phyloP scores from a whole-genome alignment of 1,140 invertebrate genomes.

The Hydropsyche tenuis region DNA sequence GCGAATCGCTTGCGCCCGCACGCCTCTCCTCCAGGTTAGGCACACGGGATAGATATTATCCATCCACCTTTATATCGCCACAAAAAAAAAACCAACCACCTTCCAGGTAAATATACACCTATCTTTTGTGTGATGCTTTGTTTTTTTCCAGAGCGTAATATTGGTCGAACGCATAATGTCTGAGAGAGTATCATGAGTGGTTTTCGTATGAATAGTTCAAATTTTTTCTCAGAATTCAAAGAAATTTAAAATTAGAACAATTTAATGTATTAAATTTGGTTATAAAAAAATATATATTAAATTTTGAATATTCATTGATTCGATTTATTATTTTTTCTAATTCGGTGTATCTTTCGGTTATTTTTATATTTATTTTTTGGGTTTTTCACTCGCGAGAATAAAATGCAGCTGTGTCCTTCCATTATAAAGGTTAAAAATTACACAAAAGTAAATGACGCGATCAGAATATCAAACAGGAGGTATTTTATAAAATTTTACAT shows the following conservation, averaged over 20 bases:
- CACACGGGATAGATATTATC: conserved; percentile 43
- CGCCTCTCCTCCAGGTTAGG: conserved; percentile 39
- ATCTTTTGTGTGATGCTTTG: conserved; percentile 1
- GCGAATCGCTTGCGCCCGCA: conserved; percentile 47
- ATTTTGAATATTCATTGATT: too few relatives aligned
- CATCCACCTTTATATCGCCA: conserved; percentile 40
- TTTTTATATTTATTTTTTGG: not conserved
- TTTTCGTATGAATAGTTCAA: too few relatives aligned
- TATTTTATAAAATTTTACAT: too few relatives aligned
- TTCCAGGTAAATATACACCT: conserved; percentile 30
- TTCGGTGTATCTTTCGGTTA: too few relatives aligned
- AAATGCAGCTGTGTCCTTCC: conserved; percentile 16
- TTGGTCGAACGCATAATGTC: not conserved
- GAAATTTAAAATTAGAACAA: too few relatives aligned
- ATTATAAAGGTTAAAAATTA: conserved; percentile 17
- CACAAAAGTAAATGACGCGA: not conserved
- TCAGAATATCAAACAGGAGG: not conserved
- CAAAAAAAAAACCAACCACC: not conserved
- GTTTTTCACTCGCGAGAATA: not conserved
- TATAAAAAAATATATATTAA: too few relatives aligned
- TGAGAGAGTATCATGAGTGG: too few relatives aligned
- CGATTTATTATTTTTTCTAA: too few relatives aligned
- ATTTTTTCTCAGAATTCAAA: too few relatives aligned
- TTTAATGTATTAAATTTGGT: too few relatives aligned
- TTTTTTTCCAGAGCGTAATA: conserved; percentile 11